Conservation (phyloP, 2,888 invertebrate species). For the Drosophila pegasa region DNA sequence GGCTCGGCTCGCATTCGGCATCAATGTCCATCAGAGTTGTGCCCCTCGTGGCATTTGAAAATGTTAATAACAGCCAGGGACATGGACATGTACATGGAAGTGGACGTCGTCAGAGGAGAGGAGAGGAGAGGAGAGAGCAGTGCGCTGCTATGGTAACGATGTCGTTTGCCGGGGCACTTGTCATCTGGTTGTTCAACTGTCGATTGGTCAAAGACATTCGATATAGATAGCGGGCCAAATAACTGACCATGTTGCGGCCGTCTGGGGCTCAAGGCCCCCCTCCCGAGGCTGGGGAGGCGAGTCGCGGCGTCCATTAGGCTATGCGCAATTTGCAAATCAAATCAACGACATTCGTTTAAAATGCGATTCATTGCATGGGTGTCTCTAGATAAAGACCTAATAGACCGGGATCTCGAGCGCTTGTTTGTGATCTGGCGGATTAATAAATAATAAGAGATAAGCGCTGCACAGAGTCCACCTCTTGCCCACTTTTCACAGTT, state of each 20-base stretch:
- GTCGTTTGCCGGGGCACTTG: constrained; percentile 45
- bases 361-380: constrained; percentile 39
- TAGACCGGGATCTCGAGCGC: constrained; percentile 12
- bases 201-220: constrained; percentile 32
- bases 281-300: neutral
- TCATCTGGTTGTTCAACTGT: constrained; percentile 48
- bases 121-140: constrained; percentile 7
- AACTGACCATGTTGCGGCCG: constrained; percentile 30
- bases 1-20: constrained; percentile 11
- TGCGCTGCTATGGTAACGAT: constrained; percentile 33
- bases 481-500: constrained; percentile 1
- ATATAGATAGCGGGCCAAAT: constrained; percentile 45
- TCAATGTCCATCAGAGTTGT: constrained; percentile 43
- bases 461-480: neutral
- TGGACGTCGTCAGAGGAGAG: neutral
- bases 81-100: constrained; percentile 6
- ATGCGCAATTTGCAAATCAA: constrained; percentile 75
- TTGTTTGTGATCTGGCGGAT: constrained; percentile 9
- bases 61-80: constrained; percentile 47
- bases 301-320: constrained; percentile 65
- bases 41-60: constrained; percentile 53
- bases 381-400: constrained; percentile 35
- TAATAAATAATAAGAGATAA: constrained; percentile 14
- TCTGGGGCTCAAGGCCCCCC: constrained; percentile 11
- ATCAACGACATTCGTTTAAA: constrained; percentile 75